Conservation (phyloP, 2,888 invertebrate species). For the Crematogaster levior region DNA sequence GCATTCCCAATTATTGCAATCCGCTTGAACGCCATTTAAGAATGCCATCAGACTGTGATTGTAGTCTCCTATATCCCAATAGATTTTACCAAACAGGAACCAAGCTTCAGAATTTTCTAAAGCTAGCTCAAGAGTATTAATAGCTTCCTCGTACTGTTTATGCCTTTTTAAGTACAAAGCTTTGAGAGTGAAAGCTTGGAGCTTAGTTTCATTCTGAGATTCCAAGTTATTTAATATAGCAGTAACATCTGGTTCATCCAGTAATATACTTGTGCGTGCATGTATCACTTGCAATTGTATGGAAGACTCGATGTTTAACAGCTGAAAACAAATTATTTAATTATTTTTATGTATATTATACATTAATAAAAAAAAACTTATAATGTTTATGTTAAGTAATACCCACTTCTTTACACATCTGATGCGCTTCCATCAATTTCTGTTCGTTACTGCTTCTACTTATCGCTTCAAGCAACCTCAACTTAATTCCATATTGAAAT, state of each 20-base stretch:
- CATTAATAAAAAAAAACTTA: constrained; percentile 12
- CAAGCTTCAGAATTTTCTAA: constrained; percentile 86
- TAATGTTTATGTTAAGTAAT: not conserved
- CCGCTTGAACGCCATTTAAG: constrained; percentile 88
- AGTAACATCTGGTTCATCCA: constrained; percentile 83
- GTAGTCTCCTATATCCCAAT: constrained; percentile 88
- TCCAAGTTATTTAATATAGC: constrained; percentile 54
- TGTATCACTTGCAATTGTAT: constrained; percentile 74
- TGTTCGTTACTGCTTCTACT: constrained; percentile 85
- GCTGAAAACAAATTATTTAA: constrained; percentile 68
- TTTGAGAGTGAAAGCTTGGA: constrained; percentile 85
- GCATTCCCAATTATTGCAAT: constrained; percentile 91
- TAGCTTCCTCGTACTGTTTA: constrained; percentile 87
- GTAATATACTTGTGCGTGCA: constrained; percentile 84
- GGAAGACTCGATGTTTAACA: constrained; percentile 67
- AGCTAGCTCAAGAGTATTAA: constrained; percentile 86
- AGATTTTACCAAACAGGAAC: constrained; percentile 88
- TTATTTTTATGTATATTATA: constrained; percentile 1
- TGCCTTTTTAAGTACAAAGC: constrained; percentile 87
- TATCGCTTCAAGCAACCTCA: constrained; percentile 84
- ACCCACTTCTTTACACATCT: constrained; percentile 83
- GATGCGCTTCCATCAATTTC: constrained; percentile 85
- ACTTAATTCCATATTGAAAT: constrained; percentile 78
- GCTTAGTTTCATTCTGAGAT: constrained; percentile 44
- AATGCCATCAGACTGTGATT: constrained; percentile 89